Evolutionary conservation across 2,113 vertebrate genomes (phyloP).

Genomic region (Scopus umbretta): DNA sequence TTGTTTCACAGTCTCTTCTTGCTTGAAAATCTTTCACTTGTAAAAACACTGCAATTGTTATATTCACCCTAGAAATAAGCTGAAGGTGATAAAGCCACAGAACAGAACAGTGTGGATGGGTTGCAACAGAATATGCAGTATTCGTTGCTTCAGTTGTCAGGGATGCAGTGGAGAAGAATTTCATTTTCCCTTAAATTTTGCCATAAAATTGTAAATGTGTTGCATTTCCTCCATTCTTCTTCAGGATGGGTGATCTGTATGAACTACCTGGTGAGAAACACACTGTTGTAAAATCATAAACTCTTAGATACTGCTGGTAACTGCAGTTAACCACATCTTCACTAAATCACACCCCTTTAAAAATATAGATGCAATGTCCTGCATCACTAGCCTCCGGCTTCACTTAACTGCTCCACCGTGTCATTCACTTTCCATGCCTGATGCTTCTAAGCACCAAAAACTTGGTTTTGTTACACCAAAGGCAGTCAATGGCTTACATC

Average conservation of each 20-base stretch:
- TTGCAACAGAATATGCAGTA: neutral
- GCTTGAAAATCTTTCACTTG: neutral
- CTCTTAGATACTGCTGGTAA: neutral
- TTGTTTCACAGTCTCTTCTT: neutral
- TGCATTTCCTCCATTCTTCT: neutral
- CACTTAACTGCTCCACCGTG: neutral
- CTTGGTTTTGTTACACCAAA: neutral
- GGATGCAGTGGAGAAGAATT: neutral
- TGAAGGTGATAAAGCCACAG: neutral
- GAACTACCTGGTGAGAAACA: neutral
- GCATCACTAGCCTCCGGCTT: neutral
- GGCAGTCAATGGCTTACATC: neutral
- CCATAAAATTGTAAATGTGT: neutral
- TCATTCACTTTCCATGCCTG: neutral
- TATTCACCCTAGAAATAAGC: neutral
- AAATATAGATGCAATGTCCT: neutral
- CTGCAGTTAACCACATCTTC: neutral
- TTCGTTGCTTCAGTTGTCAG: neutral
- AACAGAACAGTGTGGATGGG: neutral
- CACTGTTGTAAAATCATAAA: neutral
- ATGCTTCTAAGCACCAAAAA: neutral
- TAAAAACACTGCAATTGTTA: neutral
- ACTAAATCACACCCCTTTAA: neutral
- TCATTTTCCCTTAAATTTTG: neutral
- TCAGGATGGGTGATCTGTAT: neutral